phyloP scores from a whole-genome alignment of 2,113 vertebrate species.

The Cyanistes caeruleus region DNA sequence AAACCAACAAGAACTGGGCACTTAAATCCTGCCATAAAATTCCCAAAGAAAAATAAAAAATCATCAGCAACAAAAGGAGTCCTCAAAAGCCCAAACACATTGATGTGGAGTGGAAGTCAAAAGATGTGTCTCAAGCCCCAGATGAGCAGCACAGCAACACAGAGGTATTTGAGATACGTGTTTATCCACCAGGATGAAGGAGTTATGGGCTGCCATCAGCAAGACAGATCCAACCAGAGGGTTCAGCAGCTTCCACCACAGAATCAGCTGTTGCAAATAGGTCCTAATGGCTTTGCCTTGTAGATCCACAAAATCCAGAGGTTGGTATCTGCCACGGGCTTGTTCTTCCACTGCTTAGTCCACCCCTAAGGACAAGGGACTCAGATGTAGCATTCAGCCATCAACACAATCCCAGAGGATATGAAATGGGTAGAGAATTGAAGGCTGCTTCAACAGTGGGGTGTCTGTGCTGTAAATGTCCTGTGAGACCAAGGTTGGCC shows the following conservation, averaged over 20 bases:
- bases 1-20: neutral
- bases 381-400: neutral
- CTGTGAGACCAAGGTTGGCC: neutral
- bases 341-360: neutral
- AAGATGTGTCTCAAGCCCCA: neutral
- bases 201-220: neutral
- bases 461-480: neutral
- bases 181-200: neutral
- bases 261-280: neutral
- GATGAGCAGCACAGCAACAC: neutral
- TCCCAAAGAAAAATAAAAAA: neutral
- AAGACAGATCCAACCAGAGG: neutral
- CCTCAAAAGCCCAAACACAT: neutral
- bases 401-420: neutral
- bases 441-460: neutral
- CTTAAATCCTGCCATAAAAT: neutral
- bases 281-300: neutral
- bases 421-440: neutral
- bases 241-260: neutral
- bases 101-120: neutral
- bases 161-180: rapidly evolving
- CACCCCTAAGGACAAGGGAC: neutral
- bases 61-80: neutral
- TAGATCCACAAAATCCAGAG: neutral
- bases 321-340: neutral